Evolutionary conservation across 2,797 vertebrate genomes (phyloP).

Genomic region (Takifugu ocellatus): DNA sequence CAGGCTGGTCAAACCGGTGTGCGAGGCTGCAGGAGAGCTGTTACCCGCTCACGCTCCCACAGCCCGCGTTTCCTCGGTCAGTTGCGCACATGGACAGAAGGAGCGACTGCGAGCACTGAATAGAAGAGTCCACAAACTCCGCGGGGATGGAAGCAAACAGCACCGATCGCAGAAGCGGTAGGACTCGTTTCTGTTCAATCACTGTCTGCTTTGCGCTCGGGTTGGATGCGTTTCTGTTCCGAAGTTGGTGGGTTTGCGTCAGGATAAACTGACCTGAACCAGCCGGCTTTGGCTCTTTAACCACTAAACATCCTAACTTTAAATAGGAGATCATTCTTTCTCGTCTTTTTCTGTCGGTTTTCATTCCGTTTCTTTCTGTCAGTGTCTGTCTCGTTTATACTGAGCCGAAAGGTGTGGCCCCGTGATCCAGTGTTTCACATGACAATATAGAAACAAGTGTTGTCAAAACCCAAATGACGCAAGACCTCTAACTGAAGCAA

Average conservation of each 20-base stretch:
- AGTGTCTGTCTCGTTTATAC: background rate
- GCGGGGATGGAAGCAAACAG: conserved; percentile 63
- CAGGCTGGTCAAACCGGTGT: conserved; percentile 67
- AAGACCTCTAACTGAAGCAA: no score
- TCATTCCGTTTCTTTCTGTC: background rate
- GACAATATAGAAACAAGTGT: conserved; percentile 12
- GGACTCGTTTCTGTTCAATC: background rate
- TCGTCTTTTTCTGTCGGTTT: background rate
- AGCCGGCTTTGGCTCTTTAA: background rate
- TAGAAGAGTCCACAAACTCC: background rate
- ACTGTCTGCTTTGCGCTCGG: background rate
- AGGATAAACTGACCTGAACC: background rate
- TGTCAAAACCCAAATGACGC: conserved; percentile 1
- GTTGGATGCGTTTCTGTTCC: background rate
- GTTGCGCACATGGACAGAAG: conserved; percentile 32
- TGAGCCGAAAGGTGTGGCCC: conserved; percentile 52
- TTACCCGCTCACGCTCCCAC: conserved; percentile 8
- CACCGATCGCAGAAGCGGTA: conserved; percentile 52
- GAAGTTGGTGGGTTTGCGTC: background rate
- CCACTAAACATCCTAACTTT: background rate
- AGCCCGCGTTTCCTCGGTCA: background rate
- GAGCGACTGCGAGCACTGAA: conserved; percentile 1
- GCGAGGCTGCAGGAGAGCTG: conserved; percentile 32
- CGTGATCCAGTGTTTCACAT: conserved; percentile 22
- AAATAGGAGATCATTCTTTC: no score